Conservation (phyloP, 2,113 vertebrate species). For the Fregetta grallaria region DNA sequence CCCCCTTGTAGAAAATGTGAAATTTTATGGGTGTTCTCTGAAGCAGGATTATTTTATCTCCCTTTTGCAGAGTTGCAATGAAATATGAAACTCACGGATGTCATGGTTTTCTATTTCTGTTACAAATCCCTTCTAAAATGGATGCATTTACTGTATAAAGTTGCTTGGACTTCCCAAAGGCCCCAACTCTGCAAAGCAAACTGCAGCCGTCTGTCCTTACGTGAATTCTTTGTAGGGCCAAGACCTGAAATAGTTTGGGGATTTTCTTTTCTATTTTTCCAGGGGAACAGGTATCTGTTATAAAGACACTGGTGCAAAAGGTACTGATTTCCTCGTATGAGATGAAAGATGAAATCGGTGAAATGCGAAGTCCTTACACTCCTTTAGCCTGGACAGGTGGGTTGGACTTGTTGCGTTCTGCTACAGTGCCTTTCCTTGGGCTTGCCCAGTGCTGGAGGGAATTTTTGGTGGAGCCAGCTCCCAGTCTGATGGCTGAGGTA, state of each 20-base stretch:
- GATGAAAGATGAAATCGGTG: background rate
- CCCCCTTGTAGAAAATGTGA: conserved; percentile 12
- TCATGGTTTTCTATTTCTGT: background rate
- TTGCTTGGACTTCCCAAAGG: background rate
- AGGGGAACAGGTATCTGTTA: background rate
- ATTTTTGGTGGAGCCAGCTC: background rate
- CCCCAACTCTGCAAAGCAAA: background rate
- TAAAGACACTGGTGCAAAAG: background rate
- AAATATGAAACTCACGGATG: background rate
- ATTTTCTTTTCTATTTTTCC: background rate
- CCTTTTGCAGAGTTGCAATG: background rate
- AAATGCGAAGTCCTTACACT: rapidly evolving
- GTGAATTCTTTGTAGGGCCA: background rate
- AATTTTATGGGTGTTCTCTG: background rate
- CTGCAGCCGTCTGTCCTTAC: background rate
- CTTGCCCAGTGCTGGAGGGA: background rate
- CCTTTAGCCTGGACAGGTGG: background rate
- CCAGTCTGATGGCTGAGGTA: background rate
- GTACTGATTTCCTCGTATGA: rapidly evolving
- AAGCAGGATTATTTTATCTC: background rate
- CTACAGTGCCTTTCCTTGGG: background rate
- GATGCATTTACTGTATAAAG: background rate
- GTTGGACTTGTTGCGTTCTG: background rate
- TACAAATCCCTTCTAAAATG: background rate
- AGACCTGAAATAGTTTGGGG: background rate